Base-by-base conservation (phyloP, 2,113 vertebrate species). In the Leucoraja erinaceus region DNA sequence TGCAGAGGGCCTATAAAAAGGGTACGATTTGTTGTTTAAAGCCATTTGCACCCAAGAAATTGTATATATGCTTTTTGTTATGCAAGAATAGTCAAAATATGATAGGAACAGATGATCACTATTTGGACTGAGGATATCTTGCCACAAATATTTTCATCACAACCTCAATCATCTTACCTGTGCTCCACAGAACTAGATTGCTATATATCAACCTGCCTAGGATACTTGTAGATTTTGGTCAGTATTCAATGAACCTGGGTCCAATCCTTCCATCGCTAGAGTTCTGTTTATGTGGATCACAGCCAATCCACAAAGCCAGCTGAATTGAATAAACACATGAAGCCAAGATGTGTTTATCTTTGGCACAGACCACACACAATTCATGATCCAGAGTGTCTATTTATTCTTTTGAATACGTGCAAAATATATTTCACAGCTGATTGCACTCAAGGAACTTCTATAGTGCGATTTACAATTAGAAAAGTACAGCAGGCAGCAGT, bases 301-400 rank as follows among this genome's bases (percentile, higher is more conserved):
- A 84, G 83, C 56, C 83, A 86, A 61, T 14, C 83, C 59, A 61
- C 16, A 59, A 86, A 63, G 28, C 56, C 59, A 86, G 83, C 83
- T 86, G 83, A 86, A 86, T 14, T 86, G 28, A 61, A 86, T 28
- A n/a, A 86, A 86, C 83, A 86, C 83, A 66, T 31, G n/a, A 88
- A 61, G n/a, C n/a, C 59, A 88, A 88, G 83, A 66, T 63, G 83
- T 88, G 59, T 88, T 88, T 88, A 63, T 61, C 83, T 88, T 88
- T 88, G 59, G 28, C 59, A 74, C 20, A 74, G 66, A 91, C 90
- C 90, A 91, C 90, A 72, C 68, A 74, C 31, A 72, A 25, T 88
- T 72, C 66, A 91, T 91, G 22, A 33, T 47, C 68, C 66, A 72
- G 22, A 91, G 16, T 90, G 33, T 20, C 33, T 90, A 90, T 66